Conservation (phyloP, 1,140 invertebrate genomes). For the Wiebesia pumilae region DNA sequence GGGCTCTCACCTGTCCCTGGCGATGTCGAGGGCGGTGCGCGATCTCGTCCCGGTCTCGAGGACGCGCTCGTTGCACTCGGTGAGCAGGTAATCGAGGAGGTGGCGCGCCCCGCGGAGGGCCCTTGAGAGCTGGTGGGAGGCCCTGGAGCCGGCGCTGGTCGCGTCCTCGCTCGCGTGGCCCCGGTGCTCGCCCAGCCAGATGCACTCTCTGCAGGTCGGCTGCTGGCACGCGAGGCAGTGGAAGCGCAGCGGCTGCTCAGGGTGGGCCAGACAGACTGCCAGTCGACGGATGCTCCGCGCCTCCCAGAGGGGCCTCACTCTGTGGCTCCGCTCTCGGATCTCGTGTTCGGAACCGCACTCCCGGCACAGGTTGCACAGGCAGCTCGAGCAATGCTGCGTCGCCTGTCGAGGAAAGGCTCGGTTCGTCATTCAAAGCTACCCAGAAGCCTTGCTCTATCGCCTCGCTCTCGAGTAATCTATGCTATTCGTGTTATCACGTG, state of each 20-base stretch:
- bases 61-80: constrained; percentile 58
- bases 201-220: constrained; percentile 70
- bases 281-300: constrained; percentile 67
- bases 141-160: constrained; percentile 62
- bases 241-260: constrained; percentile 65
- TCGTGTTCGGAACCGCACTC: constrained; percentile 70
- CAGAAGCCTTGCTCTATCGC: too few species aligned
- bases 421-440: too few species aligned
- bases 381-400: constrained; percentile 69
- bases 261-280: constrained; percentile 67
- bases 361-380: constrained; percentile 71
- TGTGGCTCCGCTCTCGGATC: constrained; percentile 60
- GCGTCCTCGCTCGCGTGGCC: constrained; percentile 71
- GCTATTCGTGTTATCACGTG: too few species aligned
- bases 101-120: constrained; percentile 62
- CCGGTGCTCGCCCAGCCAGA: constrained; percentile 66
- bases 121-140: constrained; percentile 56
- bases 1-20: constrained; percentile 57
- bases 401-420: constrained; percentile 62
- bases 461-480: too few species aligned
- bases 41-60: constrained; percentile 49
- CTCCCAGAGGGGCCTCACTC: constrained; percentile 68
- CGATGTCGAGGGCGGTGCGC: constrained; percentile 57
- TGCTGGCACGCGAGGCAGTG: constrained; percentile 71
- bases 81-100: constrained; percentile 63